phyloP scores from a whole-genome alignment of 2,113 vertebrate species.

The Gopherus flavomarginatus region DNA sequence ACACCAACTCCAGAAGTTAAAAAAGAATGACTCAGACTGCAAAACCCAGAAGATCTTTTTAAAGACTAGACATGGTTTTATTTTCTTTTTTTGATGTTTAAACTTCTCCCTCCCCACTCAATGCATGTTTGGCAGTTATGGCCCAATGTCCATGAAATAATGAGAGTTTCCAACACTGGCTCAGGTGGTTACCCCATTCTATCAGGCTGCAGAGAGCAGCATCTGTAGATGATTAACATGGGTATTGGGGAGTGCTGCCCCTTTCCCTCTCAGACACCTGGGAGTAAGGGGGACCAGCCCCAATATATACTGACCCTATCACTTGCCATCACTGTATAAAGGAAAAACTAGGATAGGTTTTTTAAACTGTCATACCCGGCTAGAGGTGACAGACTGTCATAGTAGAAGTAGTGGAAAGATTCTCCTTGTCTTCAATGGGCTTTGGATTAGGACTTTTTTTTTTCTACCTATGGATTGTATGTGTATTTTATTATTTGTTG shows the following conservation, averaged over 20 bases:
- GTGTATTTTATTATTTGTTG: neutral
- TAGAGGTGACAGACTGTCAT: neutral
- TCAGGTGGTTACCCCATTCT: neutral
- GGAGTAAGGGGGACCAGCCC: neutral
- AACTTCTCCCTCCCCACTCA: neutral
- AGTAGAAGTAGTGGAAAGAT: neutral
- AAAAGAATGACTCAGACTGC: neutral
- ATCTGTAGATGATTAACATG: neutral
- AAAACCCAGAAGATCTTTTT: neutral
- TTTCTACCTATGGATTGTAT: neutral
- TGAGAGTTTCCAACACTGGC: neutral
- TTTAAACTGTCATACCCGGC: neutral
- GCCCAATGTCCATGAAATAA: neutral
- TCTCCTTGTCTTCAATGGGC: accelerated
- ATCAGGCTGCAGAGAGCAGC: neutral
- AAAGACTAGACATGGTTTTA: neutral
- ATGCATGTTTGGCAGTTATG: neutral
- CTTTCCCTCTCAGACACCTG: neutral
- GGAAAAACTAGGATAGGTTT: neutral
- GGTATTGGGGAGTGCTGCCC: neutral
- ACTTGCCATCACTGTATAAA: neutral
- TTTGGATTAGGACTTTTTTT: neutral
- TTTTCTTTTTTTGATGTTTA: neutral
- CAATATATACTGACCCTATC: neutral
- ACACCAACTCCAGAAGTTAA: neutral